A percentile compares a stretch with the other conserved stretches of the same genome.
Conservation (phyloP, 2,797 vertebrate genomes). For the Ciconia nigra region DNA sequence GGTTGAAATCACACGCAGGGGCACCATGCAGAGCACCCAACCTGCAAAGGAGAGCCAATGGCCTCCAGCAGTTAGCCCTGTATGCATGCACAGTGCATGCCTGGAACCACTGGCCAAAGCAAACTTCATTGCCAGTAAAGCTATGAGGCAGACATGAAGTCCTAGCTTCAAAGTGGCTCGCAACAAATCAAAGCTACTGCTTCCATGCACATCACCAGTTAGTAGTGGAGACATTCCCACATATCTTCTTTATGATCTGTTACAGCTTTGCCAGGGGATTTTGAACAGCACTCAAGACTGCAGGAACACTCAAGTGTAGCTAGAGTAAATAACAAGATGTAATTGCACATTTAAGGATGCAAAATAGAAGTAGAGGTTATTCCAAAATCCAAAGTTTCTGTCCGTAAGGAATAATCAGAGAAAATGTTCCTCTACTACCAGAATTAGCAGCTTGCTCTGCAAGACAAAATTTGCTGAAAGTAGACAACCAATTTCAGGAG, state of each 20-base stretch:
- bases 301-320: background rate
- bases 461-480: background rate
- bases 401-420: background rate
- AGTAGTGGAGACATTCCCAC: background rate
- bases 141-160: background rate
- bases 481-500: background rate
- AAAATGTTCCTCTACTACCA: background rate
- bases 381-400: background rate
- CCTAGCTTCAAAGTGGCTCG: background rate
- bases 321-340: background rate
- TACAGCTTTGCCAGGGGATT: background rate
- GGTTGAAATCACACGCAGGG: background rate
- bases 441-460: background rate
- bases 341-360: background rate
- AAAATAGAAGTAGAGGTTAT: background rate
- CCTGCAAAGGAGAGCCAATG: background rate
- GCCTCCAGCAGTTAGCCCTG: background rate
- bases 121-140: background rate
- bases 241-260: background rate
- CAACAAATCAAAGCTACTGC: background rate
- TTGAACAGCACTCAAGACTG: background rate
- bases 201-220: background rate
- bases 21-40: background rate
- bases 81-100: accelerated
- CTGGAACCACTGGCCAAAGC: background rate